Conservation (phyloP, 2,113 vertebrate species). For the Spizaetus ornatus region DNA sequence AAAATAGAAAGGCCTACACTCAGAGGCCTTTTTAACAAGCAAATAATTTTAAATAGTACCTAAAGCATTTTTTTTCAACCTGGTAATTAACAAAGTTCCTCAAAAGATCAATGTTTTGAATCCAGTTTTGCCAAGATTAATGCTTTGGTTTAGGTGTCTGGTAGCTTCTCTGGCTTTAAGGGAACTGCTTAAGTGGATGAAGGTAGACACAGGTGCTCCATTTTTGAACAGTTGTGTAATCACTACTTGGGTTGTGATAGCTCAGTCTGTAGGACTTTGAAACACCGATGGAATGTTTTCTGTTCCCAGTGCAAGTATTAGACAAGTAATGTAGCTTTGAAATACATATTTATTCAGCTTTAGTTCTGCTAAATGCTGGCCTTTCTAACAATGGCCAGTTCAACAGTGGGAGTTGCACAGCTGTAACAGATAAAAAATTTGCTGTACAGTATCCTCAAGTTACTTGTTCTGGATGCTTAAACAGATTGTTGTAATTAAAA, state of each 20-base stretch:
- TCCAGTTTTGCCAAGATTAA: background rate
- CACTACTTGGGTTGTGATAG: background rate
- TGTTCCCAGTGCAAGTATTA: background rate
- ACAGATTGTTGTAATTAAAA: background rate
- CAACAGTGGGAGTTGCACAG: background rate
- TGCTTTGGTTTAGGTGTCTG: background rate
- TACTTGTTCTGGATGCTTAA: background rate
- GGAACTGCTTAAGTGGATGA: background rate
- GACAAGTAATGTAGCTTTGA: background rate
- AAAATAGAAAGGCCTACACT: background rate
- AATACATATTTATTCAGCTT: slow-evolving; percentile 8
- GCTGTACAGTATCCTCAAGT: background rate
- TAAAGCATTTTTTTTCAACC: background rate
- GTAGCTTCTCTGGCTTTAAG: background rate
- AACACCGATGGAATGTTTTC: background rate
- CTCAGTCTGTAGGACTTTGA: background rate
- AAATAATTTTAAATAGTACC: background rate
- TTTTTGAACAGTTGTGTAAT: background rate
- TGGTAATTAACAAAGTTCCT: background rate
- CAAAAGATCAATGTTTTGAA: background rate
- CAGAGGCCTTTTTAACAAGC: background rate
- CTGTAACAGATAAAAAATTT: background rate
- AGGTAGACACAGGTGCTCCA: background rate
- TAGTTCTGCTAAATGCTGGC: background rate
- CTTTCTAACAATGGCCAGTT: background rate